phyloP scores from a whole-genome alignment of 92 coral and sea anemone genomes.

The Parazoanthus swiftii region DNA sequence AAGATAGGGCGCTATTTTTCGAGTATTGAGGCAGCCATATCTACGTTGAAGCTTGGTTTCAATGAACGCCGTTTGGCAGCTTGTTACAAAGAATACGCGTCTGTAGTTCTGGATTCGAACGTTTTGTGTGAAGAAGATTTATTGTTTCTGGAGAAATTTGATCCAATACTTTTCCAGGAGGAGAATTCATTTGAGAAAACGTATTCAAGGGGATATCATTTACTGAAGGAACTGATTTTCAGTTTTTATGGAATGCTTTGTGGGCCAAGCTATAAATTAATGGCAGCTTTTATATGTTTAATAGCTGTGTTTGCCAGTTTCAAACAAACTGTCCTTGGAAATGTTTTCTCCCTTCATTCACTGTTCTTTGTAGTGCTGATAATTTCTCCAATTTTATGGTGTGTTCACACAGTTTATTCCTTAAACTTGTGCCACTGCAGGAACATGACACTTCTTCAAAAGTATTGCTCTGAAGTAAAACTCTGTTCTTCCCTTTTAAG shows the following conservation, averaged over 20 bases:
- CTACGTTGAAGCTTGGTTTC: not conserved
- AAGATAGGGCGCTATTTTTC: slow-evolving; percentile 2
- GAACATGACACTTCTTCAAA: slow-evolving; percentile 43
- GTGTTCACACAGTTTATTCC: slow-evolving; percentile 16
- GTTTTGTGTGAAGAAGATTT: slow-evolving; percentile 73
- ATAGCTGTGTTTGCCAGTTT: slow-evolving; percentile 24
- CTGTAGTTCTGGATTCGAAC: slow-evolving; percentile 61
- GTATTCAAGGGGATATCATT: not conserved
- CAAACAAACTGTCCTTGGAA: not conserved
- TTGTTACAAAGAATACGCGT: slow-evolving; percentile 53
- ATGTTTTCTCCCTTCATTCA: not conserved
- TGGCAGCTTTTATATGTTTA: slow-evolving; percentile 15
- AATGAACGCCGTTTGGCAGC: slow-evolving; percentile 31
- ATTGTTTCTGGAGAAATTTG: slow-evolving; percentile 73
- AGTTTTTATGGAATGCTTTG: not conserved
- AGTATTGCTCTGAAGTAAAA: slow-evolving; percentile 48
- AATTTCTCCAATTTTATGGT: not conserved
- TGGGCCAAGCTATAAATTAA: not conserved
- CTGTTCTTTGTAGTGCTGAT: slow-evolving; percentile 17
- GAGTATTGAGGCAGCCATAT: not conserved
- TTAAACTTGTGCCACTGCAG: slow-evolving; percentile 36
- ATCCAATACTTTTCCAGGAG: slow-evolving; percentile 60
- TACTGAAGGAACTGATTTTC: not conserved
- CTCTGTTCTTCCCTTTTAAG: slow-evolving; percentile 51
- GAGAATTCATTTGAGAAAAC: slow-evolving; percentile 12